phyloP scores from a whole-genome alignment of 2,888 invertebrate genomes.

The Melanargia galathea region DNA sequence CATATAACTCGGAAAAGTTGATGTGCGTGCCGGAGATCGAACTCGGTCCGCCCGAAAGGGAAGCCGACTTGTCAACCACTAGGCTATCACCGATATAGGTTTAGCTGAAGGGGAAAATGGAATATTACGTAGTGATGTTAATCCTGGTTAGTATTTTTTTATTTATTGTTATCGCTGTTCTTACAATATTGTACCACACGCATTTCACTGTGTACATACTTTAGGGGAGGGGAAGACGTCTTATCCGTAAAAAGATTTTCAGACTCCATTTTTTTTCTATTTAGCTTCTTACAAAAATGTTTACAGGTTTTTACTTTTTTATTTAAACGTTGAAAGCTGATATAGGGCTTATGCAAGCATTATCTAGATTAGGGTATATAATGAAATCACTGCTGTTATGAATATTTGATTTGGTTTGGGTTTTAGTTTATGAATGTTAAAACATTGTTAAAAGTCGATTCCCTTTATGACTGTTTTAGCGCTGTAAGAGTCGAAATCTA shows the following conservation, averaged over 20 bases:
- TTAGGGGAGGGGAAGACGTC: conserved; percentile 32
- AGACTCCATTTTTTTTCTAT: conserved; percentile 30
- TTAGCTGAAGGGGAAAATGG: no score
- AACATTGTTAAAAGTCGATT: no score
- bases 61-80: no score
- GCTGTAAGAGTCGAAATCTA: no score
- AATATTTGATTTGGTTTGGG: not conserved
- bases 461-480: no score
- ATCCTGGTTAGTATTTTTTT: not conserved
- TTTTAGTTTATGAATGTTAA: not conserved
- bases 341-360: conserved; percentile 21
- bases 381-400: conserved; percentile 6
- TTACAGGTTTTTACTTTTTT: conserved; percentile 32
- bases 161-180: conserved; percentile 31
- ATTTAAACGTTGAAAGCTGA: conserved; percentile 26
- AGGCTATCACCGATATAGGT: no score
- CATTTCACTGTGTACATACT: conserved; percentile 37
- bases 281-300: conserved; percentile 31
- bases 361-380: conserved; percentile 17
- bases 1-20: no score
- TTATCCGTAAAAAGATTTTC: conserved; percentile 42
- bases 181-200: conserved; percentile 41
- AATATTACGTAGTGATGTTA: no score
- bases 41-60: no score
- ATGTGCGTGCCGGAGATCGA: no score